These are phyloP conservation scores for Apis laboriosa DNA, from an alignment of 1,140 invertebrate species.

Conservation along the genomic window DNA sequence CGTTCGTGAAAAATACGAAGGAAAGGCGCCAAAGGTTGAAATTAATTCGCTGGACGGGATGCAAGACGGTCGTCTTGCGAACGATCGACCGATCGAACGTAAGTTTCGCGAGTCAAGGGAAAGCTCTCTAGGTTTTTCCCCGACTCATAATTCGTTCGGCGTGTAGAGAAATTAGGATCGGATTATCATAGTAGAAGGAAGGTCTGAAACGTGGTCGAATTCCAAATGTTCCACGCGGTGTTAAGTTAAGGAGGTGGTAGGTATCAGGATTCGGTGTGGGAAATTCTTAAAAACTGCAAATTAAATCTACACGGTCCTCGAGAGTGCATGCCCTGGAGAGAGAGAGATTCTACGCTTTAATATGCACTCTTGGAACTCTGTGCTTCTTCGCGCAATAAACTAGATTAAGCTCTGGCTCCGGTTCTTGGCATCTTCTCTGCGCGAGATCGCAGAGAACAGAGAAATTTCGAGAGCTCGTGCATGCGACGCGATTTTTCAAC, in stretches of 20 bases:
- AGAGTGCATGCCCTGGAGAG: not conserved
- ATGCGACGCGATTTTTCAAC: not conserved
- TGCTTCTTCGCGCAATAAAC: constrained; percentile 14
- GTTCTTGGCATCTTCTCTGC: not conserved
- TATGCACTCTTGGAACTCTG: constrained; percentile 11
- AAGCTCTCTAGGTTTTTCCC: not conserved
- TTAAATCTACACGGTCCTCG: constrained; percentile 20
- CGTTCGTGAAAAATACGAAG: not conserved
- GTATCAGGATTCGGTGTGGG: not conserved
- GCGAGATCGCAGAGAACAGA: constrained; percentile 6
- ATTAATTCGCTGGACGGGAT: constrained; percentile 16
- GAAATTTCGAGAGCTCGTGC: not conserved
- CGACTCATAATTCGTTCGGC: constrained; percentile 12
- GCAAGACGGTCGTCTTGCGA: too few species aligned
- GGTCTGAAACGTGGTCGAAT: constrained; percentile 16
- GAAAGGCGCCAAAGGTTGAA: not conserved
- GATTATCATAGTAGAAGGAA: constrained; percentile 17
- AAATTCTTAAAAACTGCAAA: constrained; percentile 25
- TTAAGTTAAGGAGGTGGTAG: not conserved
- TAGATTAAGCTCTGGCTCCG: constrained; percentile 22
- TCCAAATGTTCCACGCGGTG: not conserved
- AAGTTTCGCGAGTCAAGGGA: not conserved
- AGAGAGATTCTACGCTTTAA: constrained; percentile 15
- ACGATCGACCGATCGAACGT: too few species aligned
- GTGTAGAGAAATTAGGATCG: constrained; percentile 33